These are phyloP conservation scores for Callaeas wilsoni DNA, from an alignment of 2,113 vertebrate species.

Conservation along the genomic window DNA sequence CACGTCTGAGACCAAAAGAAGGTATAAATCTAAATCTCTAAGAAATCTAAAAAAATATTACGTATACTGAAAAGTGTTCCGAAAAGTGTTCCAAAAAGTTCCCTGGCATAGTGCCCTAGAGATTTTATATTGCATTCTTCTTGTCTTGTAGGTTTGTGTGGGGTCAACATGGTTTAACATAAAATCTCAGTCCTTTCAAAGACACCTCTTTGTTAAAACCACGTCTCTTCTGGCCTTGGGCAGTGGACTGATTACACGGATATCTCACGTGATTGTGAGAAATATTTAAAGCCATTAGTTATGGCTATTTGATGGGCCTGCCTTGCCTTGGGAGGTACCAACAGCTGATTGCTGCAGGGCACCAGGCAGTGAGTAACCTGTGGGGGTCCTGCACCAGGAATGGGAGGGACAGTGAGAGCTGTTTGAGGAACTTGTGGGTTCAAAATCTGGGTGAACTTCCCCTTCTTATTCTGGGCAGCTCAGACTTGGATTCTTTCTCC, in stretches of 20 bases:
- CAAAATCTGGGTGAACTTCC: background rate
- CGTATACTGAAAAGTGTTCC: no score
- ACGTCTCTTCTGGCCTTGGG: background rate
- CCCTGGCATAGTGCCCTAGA: background rate
- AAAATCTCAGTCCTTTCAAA: background rate
- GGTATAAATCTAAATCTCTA: background rate
- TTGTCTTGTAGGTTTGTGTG: background rate
- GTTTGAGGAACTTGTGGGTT: background rate
- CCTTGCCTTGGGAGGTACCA: background rate
- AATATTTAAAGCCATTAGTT: background rate
- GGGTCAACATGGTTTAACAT: background rate
- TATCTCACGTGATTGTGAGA: background rate
- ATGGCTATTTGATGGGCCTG: background rate
- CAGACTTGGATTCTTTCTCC: background rate
- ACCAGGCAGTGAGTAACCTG: rapidly evolving
- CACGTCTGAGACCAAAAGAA: background rate
- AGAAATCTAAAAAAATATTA: background rate
- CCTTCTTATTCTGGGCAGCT: background rate
- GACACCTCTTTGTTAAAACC: background rate
- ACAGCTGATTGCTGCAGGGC: background rate
- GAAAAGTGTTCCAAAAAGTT: background rate
- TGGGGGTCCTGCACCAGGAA: rapidly evolving
- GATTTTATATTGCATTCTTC: background rate
- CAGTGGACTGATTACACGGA: background rate
- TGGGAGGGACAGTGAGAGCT: background rate